Conservation (phyloP, 2,113 vertebrate species). For the Herpailurus yagouaroundi region DNA sequence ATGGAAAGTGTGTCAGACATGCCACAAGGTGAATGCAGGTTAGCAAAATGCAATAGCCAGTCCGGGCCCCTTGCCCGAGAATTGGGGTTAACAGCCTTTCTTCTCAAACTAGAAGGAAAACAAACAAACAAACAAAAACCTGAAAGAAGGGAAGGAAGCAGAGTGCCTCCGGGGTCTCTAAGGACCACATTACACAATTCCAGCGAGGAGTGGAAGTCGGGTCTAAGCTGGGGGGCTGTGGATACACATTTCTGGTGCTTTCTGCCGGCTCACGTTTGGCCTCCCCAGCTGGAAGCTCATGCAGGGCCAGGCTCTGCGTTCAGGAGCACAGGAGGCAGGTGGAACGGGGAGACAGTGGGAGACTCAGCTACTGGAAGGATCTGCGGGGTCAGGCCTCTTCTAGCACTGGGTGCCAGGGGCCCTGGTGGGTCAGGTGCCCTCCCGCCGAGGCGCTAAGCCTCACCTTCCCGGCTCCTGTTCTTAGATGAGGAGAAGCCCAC, state of each 20-base stretch:
- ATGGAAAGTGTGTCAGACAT: background rate
- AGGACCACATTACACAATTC: conserved; percentile 66
- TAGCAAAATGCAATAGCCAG: conserved; percentile 30
- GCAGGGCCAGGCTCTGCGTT: background rate
- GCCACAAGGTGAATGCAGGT: conserved; percentile 21
- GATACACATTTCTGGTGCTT: conserved; percentile 69
- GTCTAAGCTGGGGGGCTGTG: conserved; percentile 68
- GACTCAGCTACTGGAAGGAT: background rate
- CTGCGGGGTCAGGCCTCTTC: background rate
- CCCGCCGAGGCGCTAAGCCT: background rate
- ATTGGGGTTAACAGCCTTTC: conserved; percentile 41
- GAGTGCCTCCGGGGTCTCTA: conserved; percentile 39
- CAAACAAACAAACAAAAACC: background rate
- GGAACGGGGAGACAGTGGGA: background rate
- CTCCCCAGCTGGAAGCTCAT: conserved; percentile 70
- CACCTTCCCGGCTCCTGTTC: background rate
- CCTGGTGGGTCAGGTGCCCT: background rate
- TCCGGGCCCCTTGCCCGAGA: conserved; percentile 23
- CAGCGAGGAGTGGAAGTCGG: conserved; percentile 58
- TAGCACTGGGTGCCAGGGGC: background rate
- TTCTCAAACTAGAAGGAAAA: background rate
- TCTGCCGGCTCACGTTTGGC: conserved; percentile 69
- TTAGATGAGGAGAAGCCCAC: background rate
- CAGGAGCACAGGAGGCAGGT: background rate
- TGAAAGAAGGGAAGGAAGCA: background rate